These are phyloP conservation scores for Trialeurodes vaporariorum DNA, from an alignment of 1,140 invertebrate genomes.

Conservation along the genomic window DNA sequence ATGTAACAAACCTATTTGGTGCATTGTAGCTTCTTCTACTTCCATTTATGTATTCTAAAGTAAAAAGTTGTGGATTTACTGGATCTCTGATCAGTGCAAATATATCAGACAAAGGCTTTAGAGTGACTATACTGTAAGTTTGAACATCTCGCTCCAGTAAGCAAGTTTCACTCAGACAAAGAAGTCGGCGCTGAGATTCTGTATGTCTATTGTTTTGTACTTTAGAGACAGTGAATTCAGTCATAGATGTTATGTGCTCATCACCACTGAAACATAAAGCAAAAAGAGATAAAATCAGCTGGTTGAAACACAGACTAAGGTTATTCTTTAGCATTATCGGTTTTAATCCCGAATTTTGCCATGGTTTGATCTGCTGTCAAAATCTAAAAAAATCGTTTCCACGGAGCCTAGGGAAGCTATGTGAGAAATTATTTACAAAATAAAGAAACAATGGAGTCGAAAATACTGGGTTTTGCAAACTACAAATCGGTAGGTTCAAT, in stretches of 20 bases:
- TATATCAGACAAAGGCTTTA: slow-evolving; percentile 77
- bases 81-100: slow-evolving; percentile 83
- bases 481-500: too few relatives aligned
- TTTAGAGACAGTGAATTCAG: slow-evolving; percentile 88
- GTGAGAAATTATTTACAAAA: too few relatives aligned
- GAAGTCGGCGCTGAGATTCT: slow-evolving; percentile 66
- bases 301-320: too few relatives aligned
- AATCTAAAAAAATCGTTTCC: too few relatives aligned
- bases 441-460: too few relatives aligned
- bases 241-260: slow-evolving; percentile 78
- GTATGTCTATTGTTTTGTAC: slow-evolving; percentile 58
- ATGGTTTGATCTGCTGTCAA: too few relatives aligned
- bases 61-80: slow-evolving; percentile 86
- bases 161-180: slow-evolving; percentile 94
- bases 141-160: slow-evolving; percentile 91
- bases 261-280: slow-evolving; percentile 50
- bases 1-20: slow-evolving; percentile 57
- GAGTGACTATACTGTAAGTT: slow-evolving; percentile 83
- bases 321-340: too few relatives aligned
- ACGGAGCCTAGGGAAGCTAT: too few relatives aligned
- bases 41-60: slow-evolving; percentile 89
- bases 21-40: slow-evolving; percentile 77
- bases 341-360: too few relatives aligned
- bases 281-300: slow-evolving; percentile 14
- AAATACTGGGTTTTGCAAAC: too few relatives aligned